Base-by-base conservation (phyloP, 2,888 invertebrate species). In the Idaea biselata region DNA sequence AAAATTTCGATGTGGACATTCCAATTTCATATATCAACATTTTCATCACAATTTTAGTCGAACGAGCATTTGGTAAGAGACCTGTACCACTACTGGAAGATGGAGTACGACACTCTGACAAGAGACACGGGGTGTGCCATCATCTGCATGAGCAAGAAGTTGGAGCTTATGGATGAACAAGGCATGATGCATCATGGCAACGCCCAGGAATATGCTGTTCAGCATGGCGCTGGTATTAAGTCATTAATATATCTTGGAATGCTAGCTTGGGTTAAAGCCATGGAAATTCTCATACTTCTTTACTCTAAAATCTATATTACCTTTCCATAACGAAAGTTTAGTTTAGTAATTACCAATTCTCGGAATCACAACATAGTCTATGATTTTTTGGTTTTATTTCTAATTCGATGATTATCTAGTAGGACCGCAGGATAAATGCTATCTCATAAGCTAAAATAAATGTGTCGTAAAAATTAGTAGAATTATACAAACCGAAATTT, bases 31-130 rank as follows among this genome's bases (percentile, higher is more conserved):
- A 32, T 55, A 32, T 6, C 32, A n/a, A 18, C 3, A 6, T 57
- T 16, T 56, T 61, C 55, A 0, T 8, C 44, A 55, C 16, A 14
- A 14, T 77, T 80, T 14, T 68, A 88, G 88, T 62, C 87, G 6
- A 77, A 81, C 54, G 87, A 88, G 17, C 72, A 80, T 58, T 73
- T 88, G 44, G 55, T 88, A 14, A 73, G 71, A 0, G 88, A 88
- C 61, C 67, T 89, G 33, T 87, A 84, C 68, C 81, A 85, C 69
- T 87, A 78, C 69, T 89, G 89, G 89, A 87, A 86, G 67, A 73
- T 83, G 63, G 84, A 88, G 53, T 83, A 82, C 53, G 69, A 76
- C 0, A 71, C 80, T 0, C 67, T 87, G 14, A 76, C 78, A 64
- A 73, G 87, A 0, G 86, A 87, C 53, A 79, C 81, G 0, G 86